These are phyloP conservation scores for Polypterus senegalus DNA, from an alignment of 2,113 vertebrate genomes.

Conservation along the genomic window DNA sequence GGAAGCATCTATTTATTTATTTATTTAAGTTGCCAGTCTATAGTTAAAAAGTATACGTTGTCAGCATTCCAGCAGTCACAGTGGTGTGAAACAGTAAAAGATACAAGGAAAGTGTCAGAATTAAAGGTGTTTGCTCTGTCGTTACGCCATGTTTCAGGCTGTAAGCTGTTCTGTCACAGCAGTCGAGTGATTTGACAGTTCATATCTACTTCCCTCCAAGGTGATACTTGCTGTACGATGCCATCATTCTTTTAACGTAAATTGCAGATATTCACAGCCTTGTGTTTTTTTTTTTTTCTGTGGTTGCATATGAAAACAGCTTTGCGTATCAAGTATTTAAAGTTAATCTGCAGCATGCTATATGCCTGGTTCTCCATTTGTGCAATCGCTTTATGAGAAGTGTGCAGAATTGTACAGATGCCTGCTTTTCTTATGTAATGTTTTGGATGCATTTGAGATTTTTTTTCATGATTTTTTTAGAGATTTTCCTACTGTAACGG, in stretches of 20 bases:
- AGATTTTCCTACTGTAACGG: too few relatives aligned
- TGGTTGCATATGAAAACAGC: too few relatives aligned
- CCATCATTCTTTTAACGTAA: slow-evolving; percentile 44
- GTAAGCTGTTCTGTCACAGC: slow-evolving; percentile 57
- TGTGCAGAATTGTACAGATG: too few relatives aligned
- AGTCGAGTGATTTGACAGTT: slow-evolving; percentile 62
- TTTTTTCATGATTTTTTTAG: too few relatives aligned
- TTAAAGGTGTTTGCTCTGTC: slow-evolving; percentile 74
- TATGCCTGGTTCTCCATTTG: too few relatives aligned
- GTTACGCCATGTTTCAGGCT: slow-evolving; percentile 60
- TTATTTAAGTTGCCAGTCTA: slow-evolving; percentile 35
- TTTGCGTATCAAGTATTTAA: too few relatives aligned
- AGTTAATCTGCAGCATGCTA: too few relatives aligned
- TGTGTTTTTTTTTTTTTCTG: slow-evolving; percentile 17
- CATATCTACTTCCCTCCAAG: slow-evolving; percentile 48
- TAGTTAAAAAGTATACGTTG: slow-evolving; percentile 38
- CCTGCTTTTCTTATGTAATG: too few relatives aligned
- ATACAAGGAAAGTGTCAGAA: slow-evolving; percentile 74
- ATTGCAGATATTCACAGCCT: slow-evolving; percentile 29
- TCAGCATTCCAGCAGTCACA: slow-evolving; percentile 47
- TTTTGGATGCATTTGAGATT: too few relatives aligned
- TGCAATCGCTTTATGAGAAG: too few relatives aligned
- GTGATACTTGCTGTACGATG: slow-evolving; percentile 36
- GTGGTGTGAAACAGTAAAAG: slow-evolving; percentile 66
- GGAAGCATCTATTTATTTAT: slow-evolving; percentile 30